Base-by-base conservation (phyloP, 2,888 invertebrate species). In the Eupeodes latifasciatus region DNA sequence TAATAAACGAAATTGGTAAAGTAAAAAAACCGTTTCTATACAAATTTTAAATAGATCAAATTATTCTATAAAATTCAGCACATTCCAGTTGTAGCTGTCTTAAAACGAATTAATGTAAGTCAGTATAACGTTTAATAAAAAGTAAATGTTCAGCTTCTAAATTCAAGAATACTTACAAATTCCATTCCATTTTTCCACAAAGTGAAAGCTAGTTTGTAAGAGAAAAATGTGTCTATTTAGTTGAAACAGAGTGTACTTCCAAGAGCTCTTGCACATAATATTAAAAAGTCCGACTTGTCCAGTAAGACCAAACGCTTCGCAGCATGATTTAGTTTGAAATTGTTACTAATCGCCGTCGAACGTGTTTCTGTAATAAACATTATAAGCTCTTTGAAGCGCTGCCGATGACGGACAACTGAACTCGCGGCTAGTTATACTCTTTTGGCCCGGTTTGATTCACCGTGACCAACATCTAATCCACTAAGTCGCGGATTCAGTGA, bases 301-400 rank as follows among this genome's bases (percentile, higher is more conserved):
- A 84, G 78, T 72, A 62, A 78, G 69, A 67, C 74, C 81, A 75
- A 88, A 78, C 74, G 72, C 59, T 81, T 78, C 51, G 62, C 80
- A 67, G 77, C 67, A 78, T 69, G 74, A 59, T 75, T 88, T 80
- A 88, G 88, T 88, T 88, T 88, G 77, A 78, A 81, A 67, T 75
- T 77, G 74, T 81, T 55, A 78, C 19, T 78, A 77, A 81, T 51
- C 80, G 64, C 81, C 67, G 77, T 51, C 81, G 81, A 75, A 84
- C 88, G 88, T 81, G 72, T 27, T 55, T 78, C 34, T 75, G 49
- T 66, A 19, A 47, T 66, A 66, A 49, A 40, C 14, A 61, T 36
- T 14, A 55, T 55, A 40, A 55, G 19, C 40, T 19, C 11, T 57
- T 66, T 61, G 49, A 77, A 49, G 53, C 36, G 47, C 47, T 69